Base-by-base conservation (phyloP, 2,797 vertebrate genomes). In the Bovichtus variegatus region DNA sequence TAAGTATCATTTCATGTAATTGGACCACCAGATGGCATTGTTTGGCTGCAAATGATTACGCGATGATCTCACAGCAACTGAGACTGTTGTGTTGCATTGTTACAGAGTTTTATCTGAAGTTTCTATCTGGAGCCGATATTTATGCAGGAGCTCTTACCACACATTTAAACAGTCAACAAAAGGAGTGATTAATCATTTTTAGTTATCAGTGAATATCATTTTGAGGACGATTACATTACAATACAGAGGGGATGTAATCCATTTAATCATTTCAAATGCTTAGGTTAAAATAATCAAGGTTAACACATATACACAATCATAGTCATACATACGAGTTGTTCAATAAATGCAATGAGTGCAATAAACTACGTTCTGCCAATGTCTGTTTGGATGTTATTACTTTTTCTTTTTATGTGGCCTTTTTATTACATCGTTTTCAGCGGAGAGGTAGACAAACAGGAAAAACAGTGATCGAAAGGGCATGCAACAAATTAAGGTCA, bases 11-110 rank as follows among this genome's bases (percentile, higher is more conserved):
- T 78, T 67, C 71, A 55, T 38, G 8, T 49, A 18, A 54, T 21
- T 18, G 3, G 4, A 66, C 86, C 91, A 90, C 78, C n/a, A 90
- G 92, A 80, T 81, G 91, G 83, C 85, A 76, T 69, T 79, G 61
- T 87, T 84, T 61, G 41, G 18, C 78, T 74, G 59, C 58, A 65
- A 55, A 81, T 10, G 10, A 59, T 50, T 11, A 38, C 31, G 4
- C 15, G 21, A 6, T 46, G 3, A 61, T 74, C 46, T 64, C 13
- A 29, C 25, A 64, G 6, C 41, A 50, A 27, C 6, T 29, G 19
- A 66, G 19, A 2, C 27, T 18, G 49, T 12, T 43, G 36, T 60
- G 8, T 60, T 16, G 7, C 8, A 59, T 13, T 63, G 25, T 55
- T 29, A 9, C 10, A 21, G 19, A 19, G 40, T 62, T 69, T 47